Conservation (phyloP, 2,113 vertebrate species). For the Ginglymostoma cirratum region DNA sequence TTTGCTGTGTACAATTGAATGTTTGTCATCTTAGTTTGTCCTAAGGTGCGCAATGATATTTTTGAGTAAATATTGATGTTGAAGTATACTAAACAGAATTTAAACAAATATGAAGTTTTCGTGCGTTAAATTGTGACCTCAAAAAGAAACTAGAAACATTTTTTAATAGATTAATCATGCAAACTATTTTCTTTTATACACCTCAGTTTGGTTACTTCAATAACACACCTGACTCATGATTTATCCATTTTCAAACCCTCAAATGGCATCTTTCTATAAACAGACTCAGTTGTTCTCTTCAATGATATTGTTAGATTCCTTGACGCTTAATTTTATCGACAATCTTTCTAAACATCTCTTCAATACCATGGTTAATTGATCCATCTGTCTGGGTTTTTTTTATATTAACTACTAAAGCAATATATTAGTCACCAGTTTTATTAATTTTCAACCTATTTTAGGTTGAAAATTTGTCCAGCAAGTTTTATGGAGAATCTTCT, state of each 20-base stretch:
- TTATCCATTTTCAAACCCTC: not conserved
- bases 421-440: not conserved
- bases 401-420: not conserved
- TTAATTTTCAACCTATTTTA: not conserved
- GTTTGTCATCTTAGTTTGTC: not conserved
- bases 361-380: not conserved
- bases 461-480: too few relatives aligned
- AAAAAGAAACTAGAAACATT: too few relatives aligned
- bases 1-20: not conserved
- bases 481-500: too few relatives aligned
- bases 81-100: not conserved
- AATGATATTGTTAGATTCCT: not conserved
- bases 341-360: not conserved
- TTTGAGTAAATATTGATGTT: not conserved
- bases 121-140: too few relatives aligned
- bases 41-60: not conserved
- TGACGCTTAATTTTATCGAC: not conserved
- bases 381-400: not conserved
- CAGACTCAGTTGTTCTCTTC: not conserved
- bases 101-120: too few relatives aligned
- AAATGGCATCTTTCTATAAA: not conserved
- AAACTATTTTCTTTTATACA: not conserved
- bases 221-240: not conserved
- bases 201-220: not conserved
- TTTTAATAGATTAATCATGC: not conserved